phyloP scores from a whole-genome alignment of 2,888 invertebrate species.

The Ctenicera cuprea region DNA sequence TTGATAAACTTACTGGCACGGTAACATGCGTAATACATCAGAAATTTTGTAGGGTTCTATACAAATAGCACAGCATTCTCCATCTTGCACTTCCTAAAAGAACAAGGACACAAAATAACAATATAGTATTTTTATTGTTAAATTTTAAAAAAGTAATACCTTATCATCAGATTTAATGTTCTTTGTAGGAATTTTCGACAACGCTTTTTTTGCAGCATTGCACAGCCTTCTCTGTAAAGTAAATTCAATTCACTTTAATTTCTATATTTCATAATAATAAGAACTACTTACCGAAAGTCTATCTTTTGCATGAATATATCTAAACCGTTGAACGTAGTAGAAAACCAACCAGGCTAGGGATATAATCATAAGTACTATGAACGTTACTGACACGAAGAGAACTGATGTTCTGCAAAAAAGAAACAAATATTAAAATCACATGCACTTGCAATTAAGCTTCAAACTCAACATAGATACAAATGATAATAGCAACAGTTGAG shows the following conservation, averaged over 20 bases:
- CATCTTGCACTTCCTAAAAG: constrained; percentile 85
- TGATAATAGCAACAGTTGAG: no score
- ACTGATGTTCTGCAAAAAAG: constrained; percentile 86
- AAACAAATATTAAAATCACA: background rate
- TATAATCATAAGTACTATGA: constrained; percentile 96
- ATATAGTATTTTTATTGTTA: no score
- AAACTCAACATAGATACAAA: no score
- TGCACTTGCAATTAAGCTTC: no score
- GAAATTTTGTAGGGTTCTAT: constrained; percentile 93
- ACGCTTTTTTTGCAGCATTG: constrained; percentile 94
- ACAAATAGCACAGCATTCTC: constrained; percentile 96
- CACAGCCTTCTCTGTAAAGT: constrained; percentile 86
- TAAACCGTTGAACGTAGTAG: constrained; percentile 96
- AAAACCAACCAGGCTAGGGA: constrained; percentile 96
- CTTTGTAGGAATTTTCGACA: constrained; percentile 94
- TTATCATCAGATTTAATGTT: constrained; percentile 91
- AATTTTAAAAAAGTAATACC: no score
- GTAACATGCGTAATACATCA: constrained; percentile 91
- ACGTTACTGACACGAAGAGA: constrained; percentile 95
- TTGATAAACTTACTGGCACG: constrained; percentile 85
- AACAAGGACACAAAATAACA: no score
- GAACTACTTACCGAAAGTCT: constrained; percentile 86
- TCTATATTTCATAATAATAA: background rate
- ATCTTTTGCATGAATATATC: constrained; percentile 96
- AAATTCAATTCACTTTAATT: background rate